A percentile compares a stretch with the other conserved stretches of the same genome.
These are phyloP conservation scores for Prunella fulvescens DNA, from an alignment of 2,113 vertebrate genomes.

Conservation along the genomic window DNA sequence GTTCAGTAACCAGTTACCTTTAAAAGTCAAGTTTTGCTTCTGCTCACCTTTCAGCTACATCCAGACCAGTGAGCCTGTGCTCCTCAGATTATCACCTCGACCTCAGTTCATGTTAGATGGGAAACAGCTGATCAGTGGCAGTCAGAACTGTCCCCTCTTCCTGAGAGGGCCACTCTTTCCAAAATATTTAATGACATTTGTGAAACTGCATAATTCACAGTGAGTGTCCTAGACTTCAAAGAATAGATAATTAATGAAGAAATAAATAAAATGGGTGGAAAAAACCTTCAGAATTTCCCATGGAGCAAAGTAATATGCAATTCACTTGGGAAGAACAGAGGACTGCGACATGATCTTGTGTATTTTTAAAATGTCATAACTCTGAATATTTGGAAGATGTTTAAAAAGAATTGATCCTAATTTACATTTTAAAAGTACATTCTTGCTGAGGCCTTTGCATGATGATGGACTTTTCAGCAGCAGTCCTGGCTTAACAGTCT, in stretches of 20 bases:
- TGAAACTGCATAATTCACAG: neutral
- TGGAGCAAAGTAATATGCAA: neutral
- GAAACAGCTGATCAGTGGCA: neutral
- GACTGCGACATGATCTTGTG: neutral
- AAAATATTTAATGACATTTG: neutral
- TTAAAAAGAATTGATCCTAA: neutral
- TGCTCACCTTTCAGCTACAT: neutral
- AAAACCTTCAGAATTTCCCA: neutral
- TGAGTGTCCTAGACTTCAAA: neutral
- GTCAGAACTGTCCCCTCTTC: neutral
- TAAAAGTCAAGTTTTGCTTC: neutral
- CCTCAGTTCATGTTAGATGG: neutral
- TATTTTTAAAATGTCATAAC: neutral
- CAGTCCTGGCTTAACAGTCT: neutral
- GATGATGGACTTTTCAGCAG: neutral
- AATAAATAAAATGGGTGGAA: neutral
- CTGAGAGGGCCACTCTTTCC: neutral
- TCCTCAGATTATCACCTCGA: neutral
- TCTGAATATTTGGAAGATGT: neutral
- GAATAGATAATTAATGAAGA: neutral
- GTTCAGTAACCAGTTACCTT: neutral
- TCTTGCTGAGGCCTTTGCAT: neutral
- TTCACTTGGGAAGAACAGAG: slow-evolving; percentile 5
- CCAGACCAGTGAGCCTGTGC: neutral
- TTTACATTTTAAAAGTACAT: neutral